Base-by-base conservation (phyloP, 2,888 invertebrate genomes). In the Himalopsyche kuldschensis region DNA sequence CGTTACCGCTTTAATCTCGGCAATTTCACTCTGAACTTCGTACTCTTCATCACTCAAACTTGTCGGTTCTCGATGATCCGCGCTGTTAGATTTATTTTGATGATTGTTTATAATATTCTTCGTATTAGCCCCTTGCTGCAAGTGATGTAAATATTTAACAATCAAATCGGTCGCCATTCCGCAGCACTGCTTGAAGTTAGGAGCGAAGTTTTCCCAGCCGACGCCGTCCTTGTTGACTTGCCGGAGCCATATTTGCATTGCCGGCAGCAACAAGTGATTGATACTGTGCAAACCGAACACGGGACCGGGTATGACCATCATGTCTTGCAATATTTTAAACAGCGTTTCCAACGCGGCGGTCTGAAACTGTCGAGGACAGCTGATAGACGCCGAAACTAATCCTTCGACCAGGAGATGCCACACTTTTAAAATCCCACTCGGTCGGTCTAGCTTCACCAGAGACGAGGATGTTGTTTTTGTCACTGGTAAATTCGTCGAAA, bases 151-250 rank as follows among this genome's bases (percentile, higher is more conserved):
- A 87, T 97, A 97, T 87, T 97, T 95, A 0, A 98, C 98, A 47
- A 98, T 94, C 41, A 98, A 92, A 88, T 98, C 98, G 0, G 97
- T 97, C 15, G 97, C 96, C 90, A 98, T 94, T 10, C 98, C 98
- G 88, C 97, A 97, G 88, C 97, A 98, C 88, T 98, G 98, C 88
- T 98, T 98, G 88, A 98, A 98, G 89, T 97, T 98, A 86, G 97
- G 95, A 89, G 96, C 96, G 79, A 96, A 94, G 86, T 93, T 92
- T 87, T 96, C 94, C 94, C 95, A 95, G 86, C 95, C 93, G 86
- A 94, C 92, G 87, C 94, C 94, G 6, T 94, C 94, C 87, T 95
- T 94, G 20, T 94, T 92, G 27, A 94, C 94, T 89, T 95, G 95
- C 15, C 98, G 93, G 84, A 98, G 90, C 98, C 98, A 98, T 88